phyloP scores from a whole-genome alignment of 2,888 invertebrate species.

The Lasioglossum oenotherae region DNA sequence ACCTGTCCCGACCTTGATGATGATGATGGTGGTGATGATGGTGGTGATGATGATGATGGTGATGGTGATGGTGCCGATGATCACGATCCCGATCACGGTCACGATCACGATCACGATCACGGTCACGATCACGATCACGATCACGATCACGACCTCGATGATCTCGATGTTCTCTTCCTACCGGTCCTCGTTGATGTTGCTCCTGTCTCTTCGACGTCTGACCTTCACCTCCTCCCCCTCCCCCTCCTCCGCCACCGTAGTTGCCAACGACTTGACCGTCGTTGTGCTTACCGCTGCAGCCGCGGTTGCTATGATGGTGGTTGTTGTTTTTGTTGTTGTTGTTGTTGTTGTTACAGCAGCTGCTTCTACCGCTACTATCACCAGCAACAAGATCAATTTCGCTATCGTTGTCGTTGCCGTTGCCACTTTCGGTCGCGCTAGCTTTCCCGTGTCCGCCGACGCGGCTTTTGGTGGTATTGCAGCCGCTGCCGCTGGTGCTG shows the following conservation, averaged over 20 bases:
- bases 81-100: constrained; percentile 7
- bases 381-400: not conserved
- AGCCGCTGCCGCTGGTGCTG: not conserved
- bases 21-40: constrained; percentile 71
- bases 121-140: not conserved
- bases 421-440: constrained; percentile 14
- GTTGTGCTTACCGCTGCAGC: constrained; percentile 26
- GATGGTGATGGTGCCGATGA: constrained; percentile 42
- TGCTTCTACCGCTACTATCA: not conserved
- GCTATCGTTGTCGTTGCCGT: not conserved
- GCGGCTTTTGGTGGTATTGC: not conserved
- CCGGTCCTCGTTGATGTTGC: constrained; percentile 27
- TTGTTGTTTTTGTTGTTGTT: constrained; percentile 1
- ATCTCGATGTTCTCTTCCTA: constrained; percentile 18
- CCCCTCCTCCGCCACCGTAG: constrained; percentile 15
- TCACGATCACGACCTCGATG: not conserved
- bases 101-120: not conserved
- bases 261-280: constrained; percentile 23
- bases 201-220: constrained; percentile 42
- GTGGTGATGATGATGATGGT: constrained; percentile 62
- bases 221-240: constrained; percentile 25
- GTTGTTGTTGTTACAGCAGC: constrained; percentile 10
- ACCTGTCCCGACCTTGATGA: constrained; percentile 68
- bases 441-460: constrained; percentile 4
- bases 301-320: not conserved